Conservation (phyloP, 2,888 invertebrate species). For the Camptogramma bilineatum region DNA sequence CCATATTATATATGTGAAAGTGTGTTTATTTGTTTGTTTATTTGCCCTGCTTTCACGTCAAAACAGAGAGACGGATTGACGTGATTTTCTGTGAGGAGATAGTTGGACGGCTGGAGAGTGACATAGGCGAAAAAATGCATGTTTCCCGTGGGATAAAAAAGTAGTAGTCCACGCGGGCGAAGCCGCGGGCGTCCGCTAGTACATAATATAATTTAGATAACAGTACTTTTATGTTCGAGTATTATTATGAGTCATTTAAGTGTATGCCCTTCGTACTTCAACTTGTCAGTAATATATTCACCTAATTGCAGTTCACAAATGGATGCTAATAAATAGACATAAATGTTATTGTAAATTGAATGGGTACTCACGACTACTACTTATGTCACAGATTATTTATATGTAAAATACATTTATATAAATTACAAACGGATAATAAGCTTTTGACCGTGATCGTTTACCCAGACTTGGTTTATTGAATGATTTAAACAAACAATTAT, state of each 20-base stretch:
- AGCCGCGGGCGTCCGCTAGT: too few species aligned
- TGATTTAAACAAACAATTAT: background rate
- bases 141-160: too few species aligned
- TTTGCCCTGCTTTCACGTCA: too few species aligned
- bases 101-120: too few species aligned
- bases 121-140: too few species aligned
- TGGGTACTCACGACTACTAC: constrained; percentile 14
- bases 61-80: too few species aligned
- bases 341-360: constrained; percentile 23
- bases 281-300: constrained; percentile 21
- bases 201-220: too few species aligned
- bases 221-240: background rate
- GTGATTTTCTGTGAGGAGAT: too few species aligned
- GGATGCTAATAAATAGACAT: constrained; percentile 31
- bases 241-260: constrained; percentile 8
- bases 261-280: constrained; percentile 25
- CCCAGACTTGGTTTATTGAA: background rate
- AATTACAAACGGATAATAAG: background rate
- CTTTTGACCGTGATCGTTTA: background rate
- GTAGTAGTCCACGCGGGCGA: too few species aligned
- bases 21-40: too few species aligned
- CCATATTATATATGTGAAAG: too few species aligned
- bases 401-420: background rate
- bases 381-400: background rate
- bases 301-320: constrained; percentile 23